Conservation (phyloP, 2,888 invertebrate species). For the Cremastinae sp. region DNA sequence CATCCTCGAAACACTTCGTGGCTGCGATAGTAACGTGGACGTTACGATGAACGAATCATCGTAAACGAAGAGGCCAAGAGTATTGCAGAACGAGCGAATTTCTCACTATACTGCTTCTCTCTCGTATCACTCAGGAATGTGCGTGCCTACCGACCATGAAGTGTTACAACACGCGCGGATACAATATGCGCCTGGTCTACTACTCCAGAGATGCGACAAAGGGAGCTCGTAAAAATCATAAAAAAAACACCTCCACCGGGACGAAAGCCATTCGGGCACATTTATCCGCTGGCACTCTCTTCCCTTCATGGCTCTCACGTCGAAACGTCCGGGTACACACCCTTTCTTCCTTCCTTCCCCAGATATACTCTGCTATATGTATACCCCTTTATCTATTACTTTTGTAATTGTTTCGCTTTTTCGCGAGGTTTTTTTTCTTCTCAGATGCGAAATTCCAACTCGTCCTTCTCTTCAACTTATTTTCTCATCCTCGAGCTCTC, state of each 20-base stretch:
- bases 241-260: slow-evolving; percentile 52
- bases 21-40: slow-evolving; percentile 15
- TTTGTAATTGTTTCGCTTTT: slow-evolving; percentile 6
- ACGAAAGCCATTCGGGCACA: slow-evolving; percentile 32
- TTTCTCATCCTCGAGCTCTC: no score
- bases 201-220: not conserved
- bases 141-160: slow-evolving; percentile 17
- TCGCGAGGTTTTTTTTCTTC: not conserved
- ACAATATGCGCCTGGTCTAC: slow-evolving; percentile 17
- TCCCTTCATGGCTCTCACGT: slow-evolving; percentile 24
- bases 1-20: not conserved
- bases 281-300: not conserved
- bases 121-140: slow-evolving; percentile 24
- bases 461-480: no score
- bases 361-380: slow-evolving; percentile 1
- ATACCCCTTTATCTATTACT: slow-evolving; percentile 1
- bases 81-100: not conserved
- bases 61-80: slow-evolving; percentile 48
- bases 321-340: slow-evolving; percentile 34
- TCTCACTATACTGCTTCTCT: not conserved
- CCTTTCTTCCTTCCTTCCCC: slow-evolving; percentile 17
- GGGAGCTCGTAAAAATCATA: slow-evolving; percentile 44
- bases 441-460: no score
- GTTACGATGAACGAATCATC: slow-evolving; percentile 39
- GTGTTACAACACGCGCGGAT: slow-evolving; percentile 24